Percentiles rank a stretch among this genome's conserved stretches.
Evolutionary conservation across 2,888 invertebrate species (phyloP).

Genomic region (Rhorus exstirpatorius): DNA sequence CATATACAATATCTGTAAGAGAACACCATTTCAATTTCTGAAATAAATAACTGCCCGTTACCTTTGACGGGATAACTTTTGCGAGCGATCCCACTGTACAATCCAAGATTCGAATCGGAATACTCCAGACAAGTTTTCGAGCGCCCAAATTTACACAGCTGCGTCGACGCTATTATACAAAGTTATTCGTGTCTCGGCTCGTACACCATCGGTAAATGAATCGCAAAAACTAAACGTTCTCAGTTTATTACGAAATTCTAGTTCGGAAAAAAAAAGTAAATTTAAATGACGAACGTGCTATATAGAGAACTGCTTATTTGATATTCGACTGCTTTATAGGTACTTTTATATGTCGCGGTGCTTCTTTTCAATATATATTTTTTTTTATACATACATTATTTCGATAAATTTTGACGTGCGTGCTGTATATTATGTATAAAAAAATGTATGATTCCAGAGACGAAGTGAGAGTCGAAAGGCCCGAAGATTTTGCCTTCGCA

Average conservation of each 20-base stretch:
- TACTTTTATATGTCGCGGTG: neutral
- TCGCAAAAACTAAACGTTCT: neutral
- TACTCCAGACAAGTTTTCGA: slow-evolving; percentile 27
- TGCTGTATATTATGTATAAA: neutral
- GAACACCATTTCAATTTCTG: no score
- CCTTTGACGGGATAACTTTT: no score
- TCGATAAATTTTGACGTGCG: slow-evolving; percentile 12
- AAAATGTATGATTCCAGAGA: slow-evolving; percentile 78
- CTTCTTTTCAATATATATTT: neutral
- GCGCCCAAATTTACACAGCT: slow-evolving; percentile 64
- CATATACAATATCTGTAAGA: no score
- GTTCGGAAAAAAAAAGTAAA: neutral
- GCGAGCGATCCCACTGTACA: no score
- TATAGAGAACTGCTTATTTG: no score
- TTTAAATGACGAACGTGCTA: no score
- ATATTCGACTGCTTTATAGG: neutral
- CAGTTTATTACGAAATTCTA: neutral
- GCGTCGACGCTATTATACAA: neutral
- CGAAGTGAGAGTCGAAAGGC: slow-evolving; percentile 83
- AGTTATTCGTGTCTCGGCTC: slow-evolving; percentile 6
- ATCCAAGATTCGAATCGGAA: neutral
- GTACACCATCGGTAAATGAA: neutral
- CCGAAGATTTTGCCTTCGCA: slow-evolving; percentile 92
- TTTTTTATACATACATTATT: neutral
- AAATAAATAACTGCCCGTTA: no score